Evolutionary conservation across 1,140 invertebrate genomes (phyloP), one percentile per base, ranked within the genome.

Genomic region (Leptopilina boulardi): DNA sequence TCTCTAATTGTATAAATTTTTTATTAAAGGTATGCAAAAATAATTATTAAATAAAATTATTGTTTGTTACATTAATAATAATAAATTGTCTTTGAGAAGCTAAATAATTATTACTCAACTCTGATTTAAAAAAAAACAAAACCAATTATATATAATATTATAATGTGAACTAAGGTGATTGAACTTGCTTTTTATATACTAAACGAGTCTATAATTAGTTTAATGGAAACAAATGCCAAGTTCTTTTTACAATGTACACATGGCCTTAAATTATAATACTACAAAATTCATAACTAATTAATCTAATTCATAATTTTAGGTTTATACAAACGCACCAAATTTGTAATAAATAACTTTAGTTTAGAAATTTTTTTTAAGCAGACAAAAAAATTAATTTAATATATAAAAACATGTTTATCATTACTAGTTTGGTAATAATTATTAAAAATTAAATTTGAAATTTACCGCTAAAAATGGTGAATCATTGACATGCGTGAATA

Each of bases 181-280:
- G 59, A 66, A 66, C 59, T 66, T 30, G 59, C 23, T 34, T 66
- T 66, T 66, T 66, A 34, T 66, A 34, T 66, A 26, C 26, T 34
- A 13, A 23, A 30, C 11, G 3, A 15, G n/a, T 1, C 59, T 66
- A 66, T 34, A 66, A 66, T 66, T 66, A 66, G 59, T 30, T 13
- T 23, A 5, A 6, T 4, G 23, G 59, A 30, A 66, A 30, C 59
- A 30, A 66, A 66, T 56, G 59, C 59, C 59, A 66, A 66, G 15
- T 66, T 66, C 13, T 30, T 30, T 66, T 66, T 66, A 18, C 47
- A 34, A 34, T 34, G 30, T 34, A 34, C 30, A 6, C 30, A 38
- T 6, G 34, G 34, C 2, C 34, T 38, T 38, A 38, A 38, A 38
- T 38, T 38, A 38, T 4, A 38, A 38, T 38, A 38, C 34, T 38